These are phyloP conservation scores for Acipenser oxyrinchus DNA, from an alignment of 2,797 vertebrate genomes.

Conservation along the genomic window DNA sequence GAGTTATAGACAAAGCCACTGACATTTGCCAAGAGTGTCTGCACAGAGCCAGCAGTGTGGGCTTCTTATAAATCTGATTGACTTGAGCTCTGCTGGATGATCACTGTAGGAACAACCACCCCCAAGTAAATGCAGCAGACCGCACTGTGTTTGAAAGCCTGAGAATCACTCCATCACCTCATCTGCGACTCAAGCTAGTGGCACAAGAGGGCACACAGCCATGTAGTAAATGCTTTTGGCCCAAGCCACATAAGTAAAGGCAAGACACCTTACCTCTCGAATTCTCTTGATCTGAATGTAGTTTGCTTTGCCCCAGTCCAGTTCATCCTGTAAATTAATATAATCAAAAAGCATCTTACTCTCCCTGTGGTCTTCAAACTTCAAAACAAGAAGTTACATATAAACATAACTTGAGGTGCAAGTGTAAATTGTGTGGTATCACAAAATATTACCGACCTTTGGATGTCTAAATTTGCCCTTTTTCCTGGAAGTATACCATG, in stretches of 20 bases:
- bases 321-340: slow-evolving; percentile 64
- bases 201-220: not conserved
- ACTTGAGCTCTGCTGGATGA: too few relatives aligned
- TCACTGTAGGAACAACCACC: too few relatives aligned
- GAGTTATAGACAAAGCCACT: too few relatives aligned
- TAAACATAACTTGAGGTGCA: not conserved
- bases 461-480: slow-evolving; percentile 70
- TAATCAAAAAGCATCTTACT: slow-evolving; percentile 2
- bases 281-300: slow-evolving; percentile 85
- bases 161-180: not conserved
- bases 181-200: not conserved
- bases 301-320: slow-evolving; percentile 82
- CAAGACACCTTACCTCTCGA: slow-evolving; percentile 65
- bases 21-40: too few relatives aligned
- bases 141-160: too few relatives aligned
- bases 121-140: too few relatives aligned
- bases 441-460: slow-evolving; percentile 59
- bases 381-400: too few relatives aligned
- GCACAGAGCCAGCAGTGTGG: too few relatives aligned
- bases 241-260: not conserved
- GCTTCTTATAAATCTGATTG: too few relatives aligned
- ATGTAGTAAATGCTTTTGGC: not conserved
- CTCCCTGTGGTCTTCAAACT: too few relatives aligned
- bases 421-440: not conserved
- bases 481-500: slow-evolving; percentile 67